Percentiles rank a stretch among this genome's conserved stretches.
Conservation (phyloP, 2,797 vertebrate genomes). For the Chrysocyon brachyurus region DNA sequence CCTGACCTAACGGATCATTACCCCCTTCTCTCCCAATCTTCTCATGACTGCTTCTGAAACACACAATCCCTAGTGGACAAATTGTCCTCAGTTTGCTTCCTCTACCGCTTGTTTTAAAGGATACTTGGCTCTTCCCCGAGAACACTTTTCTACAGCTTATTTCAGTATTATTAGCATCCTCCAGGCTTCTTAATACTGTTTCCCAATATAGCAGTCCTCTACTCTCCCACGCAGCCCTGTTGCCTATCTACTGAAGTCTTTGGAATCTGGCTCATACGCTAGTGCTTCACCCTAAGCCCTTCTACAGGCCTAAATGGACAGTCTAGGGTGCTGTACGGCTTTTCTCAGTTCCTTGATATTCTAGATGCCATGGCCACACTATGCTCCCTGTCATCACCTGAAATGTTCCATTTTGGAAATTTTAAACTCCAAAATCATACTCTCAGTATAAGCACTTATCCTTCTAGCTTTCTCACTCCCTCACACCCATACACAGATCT, state of each 20-base stretch:
- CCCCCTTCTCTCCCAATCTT: not conserved
- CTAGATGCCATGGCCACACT: not conserved
- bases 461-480: not conserved
- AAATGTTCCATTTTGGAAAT: not conserved
- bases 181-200: not conserved
- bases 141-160: not conserved
- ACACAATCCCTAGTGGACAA: not conserved
- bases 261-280: not conserved
- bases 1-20: not conserved
- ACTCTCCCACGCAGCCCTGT: not conserved
- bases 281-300: not conserved
- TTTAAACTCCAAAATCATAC: not conserved
- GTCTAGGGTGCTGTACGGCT: not conserved
- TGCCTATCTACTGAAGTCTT: not conserved
- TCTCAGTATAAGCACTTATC: not conserved
- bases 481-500: not conserved
- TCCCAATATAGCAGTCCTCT: not conserved
- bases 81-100: not conserved
- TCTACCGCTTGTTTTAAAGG: not conserved
- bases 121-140: not conserved
- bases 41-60: conserved; percentile 22
- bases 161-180: not conserved
- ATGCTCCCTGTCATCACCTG: not conserved
- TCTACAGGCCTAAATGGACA: not conserved
- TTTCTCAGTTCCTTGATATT: not conserved